Conservation (phyloP, 2,113 vertebrate genomes). For the Benitochromis conjunctus region DNA sequence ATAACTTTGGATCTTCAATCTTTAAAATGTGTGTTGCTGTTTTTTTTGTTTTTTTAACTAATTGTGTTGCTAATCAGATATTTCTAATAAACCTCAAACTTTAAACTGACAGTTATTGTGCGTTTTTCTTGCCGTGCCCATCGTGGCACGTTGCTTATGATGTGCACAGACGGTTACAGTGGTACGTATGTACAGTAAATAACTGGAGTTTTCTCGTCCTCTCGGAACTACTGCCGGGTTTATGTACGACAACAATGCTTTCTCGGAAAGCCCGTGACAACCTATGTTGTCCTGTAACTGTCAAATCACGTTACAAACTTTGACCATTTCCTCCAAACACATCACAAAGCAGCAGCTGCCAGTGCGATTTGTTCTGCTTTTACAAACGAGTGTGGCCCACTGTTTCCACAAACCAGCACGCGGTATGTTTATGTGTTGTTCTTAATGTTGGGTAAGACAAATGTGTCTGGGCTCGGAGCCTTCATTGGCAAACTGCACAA, state of each 20-base stretch:
- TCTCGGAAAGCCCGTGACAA: not conserved
- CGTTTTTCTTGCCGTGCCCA: not conserved
- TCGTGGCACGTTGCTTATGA: not conserved
- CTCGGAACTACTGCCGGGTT: not conserved
- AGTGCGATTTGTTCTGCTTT: not conserved
- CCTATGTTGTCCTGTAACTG: not conserved
- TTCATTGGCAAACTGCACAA: not conserved
- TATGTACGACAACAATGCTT: not conserved
- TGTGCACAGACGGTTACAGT: accelerated
- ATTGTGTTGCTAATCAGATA: not conserved
- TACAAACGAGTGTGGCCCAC: not conserved
- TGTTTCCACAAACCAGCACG: not conserved
- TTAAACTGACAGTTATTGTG: not conserved
- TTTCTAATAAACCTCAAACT: not conserved
- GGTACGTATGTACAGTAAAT: not conserved
- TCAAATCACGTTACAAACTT: not conserved
- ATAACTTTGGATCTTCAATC: not conserved
- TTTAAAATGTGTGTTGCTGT: not conserved
- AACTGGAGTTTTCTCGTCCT: not conserved
- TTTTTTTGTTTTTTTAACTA: accelerated
- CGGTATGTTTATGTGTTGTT: not conserved
- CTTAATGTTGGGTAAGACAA: not conserved
- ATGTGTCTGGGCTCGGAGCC: not conserved
- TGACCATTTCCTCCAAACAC: not conserved
- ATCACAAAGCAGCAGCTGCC: not conserved